phyloP scores from a whole-genome alignment of 2,797 vertebrate species.

The Rachycentron canadum region DNA sequence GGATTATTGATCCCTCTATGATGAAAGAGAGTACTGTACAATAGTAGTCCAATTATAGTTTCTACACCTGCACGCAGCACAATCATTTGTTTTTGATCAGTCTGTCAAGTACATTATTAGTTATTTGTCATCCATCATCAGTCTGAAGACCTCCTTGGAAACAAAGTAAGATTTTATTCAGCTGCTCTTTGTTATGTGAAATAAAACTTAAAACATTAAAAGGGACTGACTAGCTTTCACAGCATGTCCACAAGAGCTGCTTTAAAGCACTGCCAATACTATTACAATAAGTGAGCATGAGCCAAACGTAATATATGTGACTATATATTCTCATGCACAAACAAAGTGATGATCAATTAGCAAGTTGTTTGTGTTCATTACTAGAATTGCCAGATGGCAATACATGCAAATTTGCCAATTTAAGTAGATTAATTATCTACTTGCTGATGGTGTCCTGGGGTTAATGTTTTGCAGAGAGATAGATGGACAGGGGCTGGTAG shows the following conservation, averaged over 20 bases:
- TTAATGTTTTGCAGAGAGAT: conserved; percentile 63
- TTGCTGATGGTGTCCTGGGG: conserved; percentile 69
- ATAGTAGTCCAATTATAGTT: conserved; percentile 71
- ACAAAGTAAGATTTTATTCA: conserved; percentile 27
- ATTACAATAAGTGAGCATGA: background rate
- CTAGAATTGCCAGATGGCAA: conserved; percentile 67
- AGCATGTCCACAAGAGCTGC: background rate
- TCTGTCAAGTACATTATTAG: conserved; percentile 66
- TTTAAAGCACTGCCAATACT: conserved; percentile 15
- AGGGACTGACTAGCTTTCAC: background rate
- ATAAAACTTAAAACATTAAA: conserved; percentile 29
- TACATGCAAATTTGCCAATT: conserved; percentile 65
- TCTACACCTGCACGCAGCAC: conserved; percentile 59
- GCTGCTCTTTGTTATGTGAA: conserved; percentile 21
- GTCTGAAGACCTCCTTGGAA: conserved; percentile 33
- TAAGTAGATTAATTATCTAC: conserved; percentile 65
- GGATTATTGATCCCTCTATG: conserved; percentile 79
- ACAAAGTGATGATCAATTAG: conserved; percentile 63
- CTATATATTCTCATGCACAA: conserved; percentile 40
- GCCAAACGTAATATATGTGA: conserved; percentile 5
- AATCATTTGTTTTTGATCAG: conserved; percentile 77
- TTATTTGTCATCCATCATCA: conserved; percentile 59
- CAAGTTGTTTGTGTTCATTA: conserved; percentile 66
- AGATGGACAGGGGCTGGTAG: conserved; percentile 20
- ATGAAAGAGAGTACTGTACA: conserved; percentile 75